phyloP scores from a whole-genome alignment of 23 tunicate species.

The Halocynthia aurantium region DNA sequence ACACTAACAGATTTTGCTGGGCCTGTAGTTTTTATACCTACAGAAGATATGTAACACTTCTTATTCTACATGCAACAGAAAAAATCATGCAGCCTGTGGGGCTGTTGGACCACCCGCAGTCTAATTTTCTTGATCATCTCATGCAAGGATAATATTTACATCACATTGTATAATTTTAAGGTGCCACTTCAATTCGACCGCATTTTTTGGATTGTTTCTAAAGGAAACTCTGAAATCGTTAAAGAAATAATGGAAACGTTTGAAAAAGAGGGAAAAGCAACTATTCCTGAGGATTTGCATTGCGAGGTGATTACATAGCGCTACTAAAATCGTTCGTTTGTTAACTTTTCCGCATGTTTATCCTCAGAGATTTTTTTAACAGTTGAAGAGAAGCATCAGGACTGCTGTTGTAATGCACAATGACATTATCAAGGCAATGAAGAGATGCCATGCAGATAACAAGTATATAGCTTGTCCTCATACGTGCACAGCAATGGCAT shows the following conservation, averaged over 20 bases:
- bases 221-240: not conserved
- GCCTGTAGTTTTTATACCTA: no score
- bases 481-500: constrained; percentile 54
- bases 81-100: no score
- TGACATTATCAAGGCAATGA: constrained; percentile 29
- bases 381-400: constrained; percentile 7
- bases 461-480: constrained; percentile 63
- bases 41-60: no score
- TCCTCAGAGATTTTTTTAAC: not conserved
- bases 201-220: constrained; percentile 41
- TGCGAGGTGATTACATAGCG: constrained; percentile 14
- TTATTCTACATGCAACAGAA: no score
- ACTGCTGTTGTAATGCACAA: constrained; percentile 52
- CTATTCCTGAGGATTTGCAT: constrained; percentile 25
- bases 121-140: no score
- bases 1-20: no score
- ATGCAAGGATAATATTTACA: no score
- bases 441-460: constrained; percentile 59
- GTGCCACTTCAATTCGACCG: no score
- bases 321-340: no score
- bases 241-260: constrained; percentile 34
- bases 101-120: no score
- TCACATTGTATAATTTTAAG: no score
- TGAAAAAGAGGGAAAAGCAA: constrained; percentile 10
- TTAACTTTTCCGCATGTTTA: not conserved